A percentile compares a stretch with the other conserved stretches of the same genome.
Evolutionary conservation across 2,797 vertebrate genomes (phyloP).

Genomic region (Neosilurus hyrtlii): DNA sequence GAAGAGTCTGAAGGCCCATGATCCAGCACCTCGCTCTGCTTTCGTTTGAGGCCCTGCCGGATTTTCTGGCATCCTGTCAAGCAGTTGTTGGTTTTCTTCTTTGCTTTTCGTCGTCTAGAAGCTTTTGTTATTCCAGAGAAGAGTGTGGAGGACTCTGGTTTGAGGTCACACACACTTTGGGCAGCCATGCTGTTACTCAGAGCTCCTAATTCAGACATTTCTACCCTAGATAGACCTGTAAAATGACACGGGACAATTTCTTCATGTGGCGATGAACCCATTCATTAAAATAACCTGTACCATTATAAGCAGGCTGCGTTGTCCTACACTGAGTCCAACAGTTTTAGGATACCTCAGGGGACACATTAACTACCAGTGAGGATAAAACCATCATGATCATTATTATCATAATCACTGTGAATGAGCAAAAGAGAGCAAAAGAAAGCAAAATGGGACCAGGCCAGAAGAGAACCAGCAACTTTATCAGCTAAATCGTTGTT

Average conservation of each 20-base stretch:
- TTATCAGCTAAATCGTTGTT: neutral
- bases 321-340: neutral
- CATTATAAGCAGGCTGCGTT: no score
- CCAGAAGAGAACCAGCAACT: neutral
- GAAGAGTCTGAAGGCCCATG: neutral
- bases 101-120: neutral
- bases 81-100: slow-evolving; percentile 5
- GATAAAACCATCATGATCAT: no score
- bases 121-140: slow-evolving; percentile 5
- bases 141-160: neutral
- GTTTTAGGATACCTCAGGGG: neutral
- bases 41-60: slow-evolving; percentile 6
- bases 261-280: neutral
- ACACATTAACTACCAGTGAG: neutral
- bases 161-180: neutral
- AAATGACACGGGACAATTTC: neutral
- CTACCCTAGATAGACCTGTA: slow-evolving; percentile 16
- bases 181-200: no score
- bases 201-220: slow-evolving; percentile 21
- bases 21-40: slow-evolving; percentile 17
- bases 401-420: neutral
- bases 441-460: no score
- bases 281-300: neutral
- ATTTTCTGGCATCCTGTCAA: neutral
- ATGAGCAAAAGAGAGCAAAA: neutral